Base-by-base conservation (phyloP, 2,797 vertebrate genomes). In the Podargus strigoides region DNA sequence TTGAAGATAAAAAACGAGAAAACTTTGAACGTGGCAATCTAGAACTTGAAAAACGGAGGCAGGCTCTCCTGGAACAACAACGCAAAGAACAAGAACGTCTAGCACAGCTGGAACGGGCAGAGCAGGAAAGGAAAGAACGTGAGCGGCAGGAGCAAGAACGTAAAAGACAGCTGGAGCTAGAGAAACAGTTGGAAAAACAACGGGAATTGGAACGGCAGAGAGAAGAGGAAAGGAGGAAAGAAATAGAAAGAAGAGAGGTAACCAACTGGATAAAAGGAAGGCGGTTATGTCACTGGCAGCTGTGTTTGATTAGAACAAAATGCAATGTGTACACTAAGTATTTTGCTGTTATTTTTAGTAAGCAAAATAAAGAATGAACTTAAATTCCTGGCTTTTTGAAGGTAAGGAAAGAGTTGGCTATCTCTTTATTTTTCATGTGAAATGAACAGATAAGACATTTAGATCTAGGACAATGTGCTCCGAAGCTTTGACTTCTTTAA, bases 11-110 rank as follows among this genome's bases (percentile, higher is more conserved):
- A 96, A 99, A 99, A 94, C 97, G 99, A 44, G 99, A 99, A 95
- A 99, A 99, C 96, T 99, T 99, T 68, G 99, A 99, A 94, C 98
- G 99, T 12, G 99, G 99, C 46, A 99, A 98, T 95, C 98, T 99
- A 97, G 99, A 99, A 92, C 95, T 99, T 97, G 99, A 99, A 97
- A 99, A 99, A 92, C 97, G 99, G 10, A 96, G 99, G 4, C 99
- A 99, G 93, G 99, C 99, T 2, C 98, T 99, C 53, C 95, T 99
- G 95, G 99, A 99, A 97, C 99, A 98, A 97, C 99, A 99, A 94
- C 98, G 99, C 79, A 99, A 99, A 82, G 99, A 99, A 92, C 99
- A 99, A 95, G 99, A 99, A 97, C 97, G 99, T 4, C 97, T 99
- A 91, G 99, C 99, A 0, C 97, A 99, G 12, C 97, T 99, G 70